These are phyloP conservation scores for Periphyllus acericola DNA, from an alignment of 2,888 invertebrate species.

Conservation along the genomic window DNA sequence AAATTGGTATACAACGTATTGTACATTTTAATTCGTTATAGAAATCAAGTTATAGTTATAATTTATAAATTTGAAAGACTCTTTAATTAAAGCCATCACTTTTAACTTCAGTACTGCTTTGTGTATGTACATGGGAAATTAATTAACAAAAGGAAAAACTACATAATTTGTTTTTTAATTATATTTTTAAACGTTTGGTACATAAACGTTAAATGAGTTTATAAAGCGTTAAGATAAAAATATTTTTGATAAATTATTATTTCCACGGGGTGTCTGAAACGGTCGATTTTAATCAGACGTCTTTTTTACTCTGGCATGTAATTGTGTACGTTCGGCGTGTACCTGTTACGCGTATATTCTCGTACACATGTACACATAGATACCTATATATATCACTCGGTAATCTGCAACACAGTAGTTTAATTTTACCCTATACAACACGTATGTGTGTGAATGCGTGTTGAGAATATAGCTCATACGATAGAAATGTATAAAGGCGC, in stretches of 20 bases:
- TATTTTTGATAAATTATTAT: background rate
- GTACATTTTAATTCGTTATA: background rate
- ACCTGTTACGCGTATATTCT: background rate
- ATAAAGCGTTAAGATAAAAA: conserved; percentile 8
- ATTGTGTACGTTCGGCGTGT: background rate
- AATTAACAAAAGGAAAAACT: conserved; percentile 15
- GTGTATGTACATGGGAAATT: background rate
- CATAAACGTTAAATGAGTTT: background rate
- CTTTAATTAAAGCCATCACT: background rate
- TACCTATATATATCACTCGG: background rate
- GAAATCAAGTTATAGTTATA: background rate
- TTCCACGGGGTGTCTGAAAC: background rate
- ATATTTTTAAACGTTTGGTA: conserved; percentile 17
- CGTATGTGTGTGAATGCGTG: too few species aligned
- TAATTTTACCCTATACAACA: too few species aligned
- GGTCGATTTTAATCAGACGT: background rate
- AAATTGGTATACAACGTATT: too few species aligned
- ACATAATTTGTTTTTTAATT: conserved; percentile 33
- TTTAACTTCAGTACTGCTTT: background rate
- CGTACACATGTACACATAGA: background rate
- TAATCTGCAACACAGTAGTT: too few species aligned
- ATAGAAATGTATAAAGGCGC: background rate
- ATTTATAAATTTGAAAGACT: background rate
- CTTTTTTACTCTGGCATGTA: background rate
- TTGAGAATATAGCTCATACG: background rate